Base-by-base conservation (phyloP, 2,888 invertebrate genomes). In the Cephus sareptanus region DNA sequence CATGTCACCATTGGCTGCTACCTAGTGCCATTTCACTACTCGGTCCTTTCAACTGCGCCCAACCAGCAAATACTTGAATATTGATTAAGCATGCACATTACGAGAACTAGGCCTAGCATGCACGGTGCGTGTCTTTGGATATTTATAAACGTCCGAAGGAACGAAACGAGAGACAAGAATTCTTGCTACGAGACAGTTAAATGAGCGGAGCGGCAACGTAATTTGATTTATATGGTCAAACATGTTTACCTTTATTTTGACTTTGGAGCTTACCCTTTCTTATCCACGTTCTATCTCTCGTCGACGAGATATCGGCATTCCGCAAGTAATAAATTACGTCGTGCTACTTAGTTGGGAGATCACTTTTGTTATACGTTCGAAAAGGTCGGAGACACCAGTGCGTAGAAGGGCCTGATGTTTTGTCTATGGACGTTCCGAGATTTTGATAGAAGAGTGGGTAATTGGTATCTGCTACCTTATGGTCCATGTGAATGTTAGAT, bases 1-100 rank as follows among this genome's bases (percentile, higher is more conserved):
- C 35, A 12, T 12, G 1, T 9, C 35, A 35, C 35, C 35, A 35
- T 30, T 31, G 31, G 12, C 71, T 23, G 13, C 31, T 11, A 31
- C 12, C 71, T 23, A 56, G 23, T 56, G 23, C 56, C 56, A 56
- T 56, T 56, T 56, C 23, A 23, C 23, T 56, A 56, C 23, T 56
- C 2, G 9, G 56, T 56, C 56, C 56, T 56, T 56, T 56, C 23
- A 2, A 56, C 56, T 71, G 34, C 69, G 74, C 34, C 75, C 69
- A 77, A 75, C 68, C 69, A 37, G 30, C 78, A 83, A 88, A 87
- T 85, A 85, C 84, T 86, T 84, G 85, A 87, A 84, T 88, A 88
- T 88, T 83, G 88, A 88, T 88, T 87, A 83, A 87, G 87, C 88
- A 85, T 86, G 84, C 83, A 85, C 84, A 83, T 84, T 84, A 83